Conservation (phyloP, 1,140 invertebrate species). For the Hermetia illucens region DNA sequence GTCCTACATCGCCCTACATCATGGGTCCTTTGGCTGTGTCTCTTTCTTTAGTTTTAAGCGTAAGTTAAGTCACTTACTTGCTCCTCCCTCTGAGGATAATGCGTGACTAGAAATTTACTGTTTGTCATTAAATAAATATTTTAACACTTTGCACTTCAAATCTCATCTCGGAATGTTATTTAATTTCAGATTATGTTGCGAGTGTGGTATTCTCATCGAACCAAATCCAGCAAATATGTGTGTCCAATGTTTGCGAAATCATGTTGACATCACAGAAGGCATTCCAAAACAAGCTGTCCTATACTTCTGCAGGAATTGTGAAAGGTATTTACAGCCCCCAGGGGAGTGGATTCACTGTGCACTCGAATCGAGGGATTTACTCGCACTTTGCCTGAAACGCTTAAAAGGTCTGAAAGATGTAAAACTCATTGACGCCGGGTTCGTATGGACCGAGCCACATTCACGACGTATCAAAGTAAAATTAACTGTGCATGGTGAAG, state of each 20-base stretch:
- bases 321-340: constrained; percentile 89
- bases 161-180: no score
- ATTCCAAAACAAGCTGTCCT: constrained; percentile 90
- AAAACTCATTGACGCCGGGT: constrained; percentile 86
- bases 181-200: constrained; percentile 54
- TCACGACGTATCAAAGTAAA: constrained; percentile 96
- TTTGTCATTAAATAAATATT: no score
- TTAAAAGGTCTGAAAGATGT: constrained; percentile 85
- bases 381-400: constrained; percentile 86
- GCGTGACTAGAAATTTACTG: no score
- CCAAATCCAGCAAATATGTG: constrained; percentile 98
- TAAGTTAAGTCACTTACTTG: no score
- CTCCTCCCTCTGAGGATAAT: no score
- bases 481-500: constrained; percentile 92
- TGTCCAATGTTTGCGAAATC: constrained; percentile 75
- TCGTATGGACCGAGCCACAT: constrained; percentile 99
- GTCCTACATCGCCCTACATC: no score
- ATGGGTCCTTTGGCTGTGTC: no score
- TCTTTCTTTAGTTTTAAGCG: no score
- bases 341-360: constrained; percentile 77
- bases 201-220: constrained; percentile 68
- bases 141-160: no score
- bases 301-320: constrained; percentile 84
- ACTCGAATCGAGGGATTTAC: constrained; percentile 84
- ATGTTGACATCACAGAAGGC: constrained; percentile 89